Base-by-base conservation (phyloP, 2,113 vertebrate genomes). In the Tetraodon nigroviridis region DNA sequence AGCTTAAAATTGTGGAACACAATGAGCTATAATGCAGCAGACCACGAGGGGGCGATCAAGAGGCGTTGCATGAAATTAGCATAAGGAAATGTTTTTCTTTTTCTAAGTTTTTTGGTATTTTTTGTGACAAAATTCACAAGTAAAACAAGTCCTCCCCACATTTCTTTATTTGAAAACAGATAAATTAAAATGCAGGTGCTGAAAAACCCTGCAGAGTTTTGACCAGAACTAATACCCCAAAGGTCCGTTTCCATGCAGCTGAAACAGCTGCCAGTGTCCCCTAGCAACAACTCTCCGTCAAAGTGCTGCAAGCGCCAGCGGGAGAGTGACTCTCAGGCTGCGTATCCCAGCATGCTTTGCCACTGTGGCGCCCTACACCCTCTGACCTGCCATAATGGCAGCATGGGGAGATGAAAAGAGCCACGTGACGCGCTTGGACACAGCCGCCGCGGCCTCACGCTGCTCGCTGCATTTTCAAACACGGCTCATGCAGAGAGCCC, bases 301-400 rank as follows among this genome's bases (percentile, higher is more conserved):
- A 27, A 78, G 57, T 64, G 79, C 69, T 61, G 60, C 17, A 48
- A 67, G 67, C 51, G 68, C 69, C 68, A 41, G 61, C 70, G 75
- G 74, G 87, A 79, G 62, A 76, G 71, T 60, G 76, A 79, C 78
- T 78, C 76, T 60, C 61, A 65, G 80, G 60, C 75, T 85, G 65
- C 88, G 84, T 86, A 72, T 90, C 86, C 85, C 89, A 90, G 89
- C 86, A 87, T 90, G 89, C 88, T 58, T 77, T 86, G 78, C 80
- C 83, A 69, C 81, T 12, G 76, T 67, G 83, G 67, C 32, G 72
- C 81, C 84, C 80, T 85, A 75, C 81, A 84, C 77, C 78, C 69
- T 42, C 40, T 75, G 84, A 86, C 83, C 88, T 51, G 67, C 58
- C 70, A 73, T 69, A 83, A 88, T 81, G 82, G 84, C 76, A 2